Evolutionary conservation across 2,797 vertebrate species (phyloP).

Genomic region (Urocyon cinereoargenteus): DNA sequence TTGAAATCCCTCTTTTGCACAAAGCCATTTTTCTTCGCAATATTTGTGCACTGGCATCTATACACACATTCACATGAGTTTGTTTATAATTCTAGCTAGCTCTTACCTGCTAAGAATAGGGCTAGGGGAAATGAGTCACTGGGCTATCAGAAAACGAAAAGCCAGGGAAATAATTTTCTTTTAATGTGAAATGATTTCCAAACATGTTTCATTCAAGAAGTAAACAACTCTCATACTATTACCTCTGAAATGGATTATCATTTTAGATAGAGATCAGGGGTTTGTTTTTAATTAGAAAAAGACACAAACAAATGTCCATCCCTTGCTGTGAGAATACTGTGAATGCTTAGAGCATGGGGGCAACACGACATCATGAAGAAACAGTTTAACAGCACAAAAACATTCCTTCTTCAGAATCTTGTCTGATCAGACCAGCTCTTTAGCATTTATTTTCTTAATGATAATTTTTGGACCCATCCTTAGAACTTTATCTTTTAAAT

Average conservation of each 20-base stretch:
- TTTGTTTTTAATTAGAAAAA: neutral
- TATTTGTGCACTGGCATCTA: neutral
- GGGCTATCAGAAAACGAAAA: neutral
- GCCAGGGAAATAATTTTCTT: neutral
- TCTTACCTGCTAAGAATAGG: neutral
- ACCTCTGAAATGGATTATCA: neutral
- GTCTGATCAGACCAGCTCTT: neutral
- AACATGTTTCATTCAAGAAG: neutral
- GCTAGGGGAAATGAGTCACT: neutral
- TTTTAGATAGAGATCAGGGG: neutral
- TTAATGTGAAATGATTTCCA: constrained; percentile 18
- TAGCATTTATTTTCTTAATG: neutral
- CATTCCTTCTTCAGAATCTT: neutral
- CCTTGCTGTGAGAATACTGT: neutral
- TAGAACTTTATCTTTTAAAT: constrained; percentile 2
- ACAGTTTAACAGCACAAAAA: neutral
- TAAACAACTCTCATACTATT: neutral
- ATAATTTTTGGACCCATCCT: neutral
- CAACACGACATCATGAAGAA: neutral
- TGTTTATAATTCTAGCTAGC: neutral
- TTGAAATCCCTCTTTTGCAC: neutral
- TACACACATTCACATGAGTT: neutral
- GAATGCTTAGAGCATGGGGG: neutral
- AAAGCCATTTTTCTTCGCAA: neutral
- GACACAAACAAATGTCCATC: neutral